phyloP scores from a whole-genome alignment of 1,140 invertebrate genomes.

The Palaemon carinicauda region DNA sequence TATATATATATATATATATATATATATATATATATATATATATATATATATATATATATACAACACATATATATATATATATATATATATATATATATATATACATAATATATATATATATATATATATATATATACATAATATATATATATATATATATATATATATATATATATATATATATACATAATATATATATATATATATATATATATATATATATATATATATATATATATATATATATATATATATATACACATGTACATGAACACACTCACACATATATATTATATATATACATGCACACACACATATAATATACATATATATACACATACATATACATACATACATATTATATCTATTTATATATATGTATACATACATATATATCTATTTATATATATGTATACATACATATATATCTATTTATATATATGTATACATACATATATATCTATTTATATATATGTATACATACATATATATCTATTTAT shows the following conservation, averaged over 20 bases:
- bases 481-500: neutral
- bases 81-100: neutral
- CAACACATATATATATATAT: neutral
- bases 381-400: neutral
- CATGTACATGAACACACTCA: neutral
- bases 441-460: neutral
- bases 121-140: neutral
- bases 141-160: no score
- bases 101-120: neutral
- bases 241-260: no score
- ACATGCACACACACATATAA: no score
- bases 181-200: neutral
- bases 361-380: no score
- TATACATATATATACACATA: no score
- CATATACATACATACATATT: neutral
- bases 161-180: no score
- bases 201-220: slow-evolving; percentile 9
- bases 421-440: neutral
- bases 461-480: no score
- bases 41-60: neutral
- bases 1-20: neutral
- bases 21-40: neutral
- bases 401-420: neutral
- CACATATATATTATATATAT: no score
- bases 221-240: no score